Evolutionary conservation across 2,113 vertebrate genomes (phyloP).

Genomic region (Oceanodroma tethys): DNA sequence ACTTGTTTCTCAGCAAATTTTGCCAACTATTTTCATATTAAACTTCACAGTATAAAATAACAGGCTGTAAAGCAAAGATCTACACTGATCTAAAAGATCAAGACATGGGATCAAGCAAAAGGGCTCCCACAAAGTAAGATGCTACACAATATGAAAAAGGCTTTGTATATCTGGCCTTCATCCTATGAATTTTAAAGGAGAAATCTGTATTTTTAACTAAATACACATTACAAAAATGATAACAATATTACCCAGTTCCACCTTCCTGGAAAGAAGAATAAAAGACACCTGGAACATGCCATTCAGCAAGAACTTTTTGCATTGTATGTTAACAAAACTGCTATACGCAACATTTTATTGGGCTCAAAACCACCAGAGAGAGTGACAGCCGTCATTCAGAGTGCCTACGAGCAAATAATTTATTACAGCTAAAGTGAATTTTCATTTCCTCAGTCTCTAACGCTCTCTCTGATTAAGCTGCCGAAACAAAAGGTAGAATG

Average conservation of each 20-base stretch:
- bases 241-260: background rate
- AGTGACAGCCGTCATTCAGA: background rate
- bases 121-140: background rate
- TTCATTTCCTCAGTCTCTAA: background rate
- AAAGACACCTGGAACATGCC: background rate
- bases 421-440: background rate
- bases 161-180: background rate
- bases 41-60: background rate
- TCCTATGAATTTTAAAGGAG: background rate
- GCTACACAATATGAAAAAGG: background rate
- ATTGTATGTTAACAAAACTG: background rate
- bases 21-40: background rate
- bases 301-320: background rate
- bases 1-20: background rate
- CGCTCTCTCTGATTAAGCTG: background rate
- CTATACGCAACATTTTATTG: background rate
- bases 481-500: background rate
- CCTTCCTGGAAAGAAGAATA: background rate
- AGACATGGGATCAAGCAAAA: rapidly evolving
- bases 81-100: background rate
- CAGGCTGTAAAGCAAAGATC: background rate
- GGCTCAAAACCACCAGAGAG: background rate
- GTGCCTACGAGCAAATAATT: background rate
- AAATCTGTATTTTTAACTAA: background rate
- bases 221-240: background rate